phyloP scores from a whole-genome alignment of 2,888 invertebrate genomes.

The Cerceris ruficornis region DNA sequence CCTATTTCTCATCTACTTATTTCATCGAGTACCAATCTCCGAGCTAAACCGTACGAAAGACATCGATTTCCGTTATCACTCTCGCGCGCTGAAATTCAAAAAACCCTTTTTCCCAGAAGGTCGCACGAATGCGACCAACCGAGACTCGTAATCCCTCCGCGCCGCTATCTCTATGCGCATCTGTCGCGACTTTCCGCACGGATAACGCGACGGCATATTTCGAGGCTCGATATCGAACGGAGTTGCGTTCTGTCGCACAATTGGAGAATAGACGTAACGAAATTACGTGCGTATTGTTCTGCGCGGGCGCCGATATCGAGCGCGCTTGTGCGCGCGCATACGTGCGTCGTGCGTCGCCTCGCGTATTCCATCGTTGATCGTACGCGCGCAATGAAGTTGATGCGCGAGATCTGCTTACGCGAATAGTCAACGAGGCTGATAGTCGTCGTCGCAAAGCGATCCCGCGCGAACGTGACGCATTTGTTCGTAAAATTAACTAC shows the following conservation, averaged over 20 bases:
- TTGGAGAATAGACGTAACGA: conserved; percentile 30
- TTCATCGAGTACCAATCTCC: no score
- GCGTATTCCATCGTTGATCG: conserved; percentile 37
- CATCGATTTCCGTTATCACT: no score
- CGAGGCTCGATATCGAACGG: neutral
- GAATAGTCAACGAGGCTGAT: conserved; percentile 10
- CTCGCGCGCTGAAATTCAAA: no score
- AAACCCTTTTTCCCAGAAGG: no score
- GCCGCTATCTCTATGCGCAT: no score
- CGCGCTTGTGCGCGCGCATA: neutral
- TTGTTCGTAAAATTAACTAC: neutral
- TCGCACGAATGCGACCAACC: no score
- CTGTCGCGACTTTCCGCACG: no score
- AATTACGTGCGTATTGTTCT: conserved; percentile 45
- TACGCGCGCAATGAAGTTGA: conserved; percentile 7
- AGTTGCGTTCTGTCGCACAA: conserved; percentile 23
- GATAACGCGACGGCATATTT: neutral
- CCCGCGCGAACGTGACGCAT: conserved; percentile 7
- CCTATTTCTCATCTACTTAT: no score
- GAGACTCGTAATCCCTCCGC: no score
- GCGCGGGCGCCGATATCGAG: conserved; percentile 26
- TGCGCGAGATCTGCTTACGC: conserved; percentile 32
- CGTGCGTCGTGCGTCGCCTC: neutral
- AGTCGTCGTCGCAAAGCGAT: conserved; percentile 2
- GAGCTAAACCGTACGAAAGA: no score